Evolutionary conservation across 2,888 invertebrate species (phyloP).

Genomic region (Glyphotaelius pellucidus): DNA sequence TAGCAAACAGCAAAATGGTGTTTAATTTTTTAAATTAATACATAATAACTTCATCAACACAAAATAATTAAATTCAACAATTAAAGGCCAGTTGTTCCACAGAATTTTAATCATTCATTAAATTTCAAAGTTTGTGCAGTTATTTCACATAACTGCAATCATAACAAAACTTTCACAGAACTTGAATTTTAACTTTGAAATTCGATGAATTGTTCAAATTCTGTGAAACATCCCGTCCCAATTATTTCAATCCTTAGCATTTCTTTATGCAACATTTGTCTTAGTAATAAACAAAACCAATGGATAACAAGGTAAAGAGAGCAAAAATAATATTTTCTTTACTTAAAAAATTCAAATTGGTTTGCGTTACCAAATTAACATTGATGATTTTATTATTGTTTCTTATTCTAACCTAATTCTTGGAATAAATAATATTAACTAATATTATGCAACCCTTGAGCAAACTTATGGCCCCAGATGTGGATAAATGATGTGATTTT

Average conservation of each 20-base stretch:
- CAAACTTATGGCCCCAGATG: slow-evolving; percentile 13
- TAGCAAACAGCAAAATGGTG: neutral
- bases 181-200: too few relatives aligned
- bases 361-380: slow-evolving; percentile 3
- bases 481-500: neutral
- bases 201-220: too few relatives aligned
- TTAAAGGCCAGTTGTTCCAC: neutral
- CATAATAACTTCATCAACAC: neutral
- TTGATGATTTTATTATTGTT: neutral
- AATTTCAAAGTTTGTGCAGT: too few relatives aligned
- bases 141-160: too few relatives aligned
- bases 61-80: neutral
- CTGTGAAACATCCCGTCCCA: too few relatives aligned
- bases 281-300: neutral
- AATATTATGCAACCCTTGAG: neutral
- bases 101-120: too few relatives aligned
- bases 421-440: neutral
- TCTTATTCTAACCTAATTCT: neutral
- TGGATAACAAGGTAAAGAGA: neutral
- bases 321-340: slow-evolving; percentile 2
- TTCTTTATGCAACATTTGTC: neutral
- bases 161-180: too few relatives aligned
- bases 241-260: neutral
- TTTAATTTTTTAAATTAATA: neutral
- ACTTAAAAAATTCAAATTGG: neutral